phyloP scores from a whole-genome alignment of 2,797 vertebrate species.

The Chaetophractus vellerosus region DNA sequence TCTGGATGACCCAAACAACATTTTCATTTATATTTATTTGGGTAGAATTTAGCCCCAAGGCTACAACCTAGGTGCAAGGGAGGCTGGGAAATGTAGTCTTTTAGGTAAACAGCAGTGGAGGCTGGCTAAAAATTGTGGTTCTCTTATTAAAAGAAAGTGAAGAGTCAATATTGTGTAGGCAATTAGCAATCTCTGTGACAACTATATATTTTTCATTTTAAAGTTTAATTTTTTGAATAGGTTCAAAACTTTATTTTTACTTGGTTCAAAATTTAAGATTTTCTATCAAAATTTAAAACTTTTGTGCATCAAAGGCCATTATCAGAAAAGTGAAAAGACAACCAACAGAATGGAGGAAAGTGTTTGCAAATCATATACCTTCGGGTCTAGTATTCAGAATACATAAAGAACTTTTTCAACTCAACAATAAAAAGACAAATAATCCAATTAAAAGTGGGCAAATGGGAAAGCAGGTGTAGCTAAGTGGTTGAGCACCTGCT shows the following conservation, averaged over 20 bases:
- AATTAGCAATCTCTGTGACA: background rate
- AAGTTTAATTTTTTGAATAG: background rate
- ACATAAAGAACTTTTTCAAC: background rate
- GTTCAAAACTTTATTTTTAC: conserved; percentile 9
- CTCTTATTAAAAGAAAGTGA: background rate
- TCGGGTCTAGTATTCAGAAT: background rate
- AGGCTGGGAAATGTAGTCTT: background rate
- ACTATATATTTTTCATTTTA: conserved; percentile 8
- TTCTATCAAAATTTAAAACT: background rate
- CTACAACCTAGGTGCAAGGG: background rate
- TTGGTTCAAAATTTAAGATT: conserved; percentile 7
- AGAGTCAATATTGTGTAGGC: background rate
- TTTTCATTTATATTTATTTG: no score
- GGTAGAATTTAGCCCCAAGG: no score
- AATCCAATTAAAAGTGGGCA: background rate
- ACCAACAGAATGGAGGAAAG: background rate
- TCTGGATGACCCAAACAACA: no score
- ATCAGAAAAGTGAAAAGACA: background rate
- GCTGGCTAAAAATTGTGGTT: background rate
- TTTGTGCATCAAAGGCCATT: background rate
- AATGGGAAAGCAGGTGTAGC: no score
- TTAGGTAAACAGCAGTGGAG: background rate
- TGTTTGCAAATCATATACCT: background rate
- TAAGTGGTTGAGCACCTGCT: no score
- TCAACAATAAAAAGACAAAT: background rate